Evolutionary conservation across 2,888 invertebrate species (phyloP).

Genomic region (Perithous albicinctus): DNA sequence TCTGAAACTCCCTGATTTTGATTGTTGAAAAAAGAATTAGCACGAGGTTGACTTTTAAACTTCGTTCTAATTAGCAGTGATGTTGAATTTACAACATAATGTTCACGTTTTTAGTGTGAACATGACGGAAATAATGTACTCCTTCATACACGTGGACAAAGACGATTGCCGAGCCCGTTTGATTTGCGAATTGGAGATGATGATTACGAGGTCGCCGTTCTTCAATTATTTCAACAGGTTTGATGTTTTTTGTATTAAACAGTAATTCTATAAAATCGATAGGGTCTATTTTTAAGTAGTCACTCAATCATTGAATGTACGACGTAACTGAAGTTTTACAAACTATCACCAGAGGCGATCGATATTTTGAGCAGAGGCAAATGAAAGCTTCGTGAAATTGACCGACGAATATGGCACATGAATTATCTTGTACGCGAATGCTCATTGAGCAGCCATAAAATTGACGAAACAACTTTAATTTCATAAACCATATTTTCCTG

Average conservation of each 20-base stretch:
- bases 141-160: constrained; percentile 61
- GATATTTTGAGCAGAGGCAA: not conserved
- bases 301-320: not conserved
- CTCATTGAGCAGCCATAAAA: not conserved
- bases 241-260: not conserved
- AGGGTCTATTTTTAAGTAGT: not conserved
- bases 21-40: not conserved
- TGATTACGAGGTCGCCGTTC: constrained; percentile 53
- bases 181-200: constrained; percentile 64
- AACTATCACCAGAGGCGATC: not conserved
- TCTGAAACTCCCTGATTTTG: constrained; percentile 1
- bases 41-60: not conserved
- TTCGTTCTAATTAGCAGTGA: not conserved
- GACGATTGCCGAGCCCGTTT: constrained; percentile 64
- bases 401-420: not conserved
- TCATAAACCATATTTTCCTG: not conserved
- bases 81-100: not conserved
- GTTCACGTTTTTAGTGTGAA: constrained; percentile 52
- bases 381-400: not conserved
- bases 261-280: not conserved
- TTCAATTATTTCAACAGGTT: constrained; percentile 57
- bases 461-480: not conserved
- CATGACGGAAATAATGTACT: constrained; percentile 64
- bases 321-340: not conserved
- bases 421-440: not conserved